Evolutionary conservation across 2,113 vertebrate genomes (phyloP).

Genomic region (Chaenogobius annularis): DNA sequence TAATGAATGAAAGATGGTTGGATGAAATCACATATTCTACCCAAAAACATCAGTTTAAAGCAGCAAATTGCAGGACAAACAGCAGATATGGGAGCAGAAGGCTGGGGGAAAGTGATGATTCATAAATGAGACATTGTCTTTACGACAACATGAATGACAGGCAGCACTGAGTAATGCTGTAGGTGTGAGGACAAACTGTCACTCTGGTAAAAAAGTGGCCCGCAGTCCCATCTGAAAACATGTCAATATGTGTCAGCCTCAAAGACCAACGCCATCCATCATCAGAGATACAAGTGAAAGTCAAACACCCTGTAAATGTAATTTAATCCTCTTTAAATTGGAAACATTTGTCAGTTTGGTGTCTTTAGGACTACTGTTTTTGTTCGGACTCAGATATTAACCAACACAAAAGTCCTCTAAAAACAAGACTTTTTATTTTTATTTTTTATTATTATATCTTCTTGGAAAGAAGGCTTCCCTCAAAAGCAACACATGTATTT

Average conservation of each 20-base stretch:
- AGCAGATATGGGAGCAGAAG: constrained; percentile 23
- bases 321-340: not conserved
- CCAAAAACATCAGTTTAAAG: constrained; percentile 26
- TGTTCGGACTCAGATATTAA: not conserved
- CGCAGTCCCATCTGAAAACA: constrained; percentile 9
- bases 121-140: constrained; percentile 48
- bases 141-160: constrained; percentile 24
- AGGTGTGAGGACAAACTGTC: constrained; percentile 41
- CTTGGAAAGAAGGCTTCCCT: constrained; percentile 19
- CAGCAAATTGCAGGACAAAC: constrained; percentile 10
- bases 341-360: constrained; percentile 14
- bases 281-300: constrained; percentile 12
- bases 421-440: not conserved
- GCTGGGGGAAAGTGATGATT: constrained; percentile 35
- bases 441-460: constrained; percentile 32
- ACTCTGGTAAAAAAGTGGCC: constrained; percentile 21
- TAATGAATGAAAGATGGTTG: no score
- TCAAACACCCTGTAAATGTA: not conserved
- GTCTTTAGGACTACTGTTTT: constrained; percentile 7
- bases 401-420: not conserved
- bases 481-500: constrained; percentile 31
- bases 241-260: constrained; percentile 40
- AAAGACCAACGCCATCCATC: not conserved
- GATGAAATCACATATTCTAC: no score
- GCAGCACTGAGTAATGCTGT: constrained; percentile 43